phyloP scores from a whole-genome alignment of 2,888 invertebrate species.

The Apocheima hispidaria region DNA sequence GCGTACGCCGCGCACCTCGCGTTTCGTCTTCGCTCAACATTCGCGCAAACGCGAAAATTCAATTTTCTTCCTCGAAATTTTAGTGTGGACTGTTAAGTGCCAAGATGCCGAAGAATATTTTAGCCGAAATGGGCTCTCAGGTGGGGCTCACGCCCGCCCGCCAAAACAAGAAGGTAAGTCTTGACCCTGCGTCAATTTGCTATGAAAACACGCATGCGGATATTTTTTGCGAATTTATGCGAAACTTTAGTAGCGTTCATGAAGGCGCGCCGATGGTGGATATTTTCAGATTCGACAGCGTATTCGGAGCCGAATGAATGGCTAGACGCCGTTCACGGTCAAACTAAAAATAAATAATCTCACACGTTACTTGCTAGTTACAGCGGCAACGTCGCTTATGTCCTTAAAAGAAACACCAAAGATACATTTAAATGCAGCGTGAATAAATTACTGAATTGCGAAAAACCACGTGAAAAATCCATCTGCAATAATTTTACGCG shows the following conservation, averaged over 20 bases:
- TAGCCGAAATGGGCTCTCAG: conserved; percentile 83
- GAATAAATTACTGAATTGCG: not conserved
- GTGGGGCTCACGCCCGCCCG: conserved; percentile 78
- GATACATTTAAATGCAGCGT: not conserved
- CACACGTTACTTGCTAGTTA: conserved; percentile 58
- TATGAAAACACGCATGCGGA: conserved; percentile 19
- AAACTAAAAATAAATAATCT: conserved; percentile 69
- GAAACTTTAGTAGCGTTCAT: conserved; percentile 33
- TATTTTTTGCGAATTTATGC: conserved; percentile 43
- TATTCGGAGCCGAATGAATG: conserved; percentile 65
- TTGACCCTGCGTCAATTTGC: conserved; percentile 4
- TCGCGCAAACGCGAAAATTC: conserved; percentile 57
- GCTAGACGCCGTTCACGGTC: conserved; percentile 72
- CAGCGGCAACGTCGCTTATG: conserved; percentile 72
- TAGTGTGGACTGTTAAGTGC: conserved; percentile 59
- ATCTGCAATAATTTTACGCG: not conserved
- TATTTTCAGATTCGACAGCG: conserved; percentile 61
- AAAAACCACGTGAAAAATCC: not conserved
- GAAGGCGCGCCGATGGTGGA: conserved; percentile 40
- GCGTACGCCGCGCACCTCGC: conserved; percentile 71
- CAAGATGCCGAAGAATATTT: conserved; percentile 80
- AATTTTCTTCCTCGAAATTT: conserved; percentile 37
- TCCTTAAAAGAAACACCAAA: not conserved
- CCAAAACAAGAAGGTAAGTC: conserved; percentile 74
- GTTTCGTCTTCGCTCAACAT: conserved; percentile 55